Percentiles rank a stretch among this genome's conserved stretches.
These are phyloP conservation scores for Oopsacas minuta DNA, from an alignment of 37 sponge, comb jelly and placozoan genomes.

Conservation along the genomic window DNA sequence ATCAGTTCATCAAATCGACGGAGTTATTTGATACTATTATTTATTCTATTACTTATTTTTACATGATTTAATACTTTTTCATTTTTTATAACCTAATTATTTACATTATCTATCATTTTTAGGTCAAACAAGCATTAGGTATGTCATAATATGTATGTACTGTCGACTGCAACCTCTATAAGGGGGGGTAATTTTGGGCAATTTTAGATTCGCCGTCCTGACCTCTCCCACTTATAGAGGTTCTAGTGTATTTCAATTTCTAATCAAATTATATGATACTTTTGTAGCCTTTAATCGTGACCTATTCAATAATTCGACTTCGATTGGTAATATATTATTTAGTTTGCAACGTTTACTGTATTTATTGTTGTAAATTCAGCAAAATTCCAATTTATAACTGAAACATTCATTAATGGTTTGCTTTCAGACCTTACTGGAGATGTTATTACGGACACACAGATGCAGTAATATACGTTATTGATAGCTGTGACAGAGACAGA, in stretches of 20 bases:
- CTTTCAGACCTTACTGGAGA: constrained; percentile 99
- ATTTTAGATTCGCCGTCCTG: no score
- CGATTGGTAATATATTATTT: no score
- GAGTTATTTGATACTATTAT: neutral
- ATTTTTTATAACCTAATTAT: neutral
- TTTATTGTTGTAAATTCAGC: neutral
- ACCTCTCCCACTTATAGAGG: no score
- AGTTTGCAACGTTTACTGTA: neutral
- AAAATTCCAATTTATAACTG: no score
- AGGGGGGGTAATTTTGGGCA: no score
- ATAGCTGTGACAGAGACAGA: constrained; percentile 87
- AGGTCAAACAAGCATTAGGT: constrained; percentile 94
- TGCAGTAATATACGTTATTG: constrained; percentile 96
- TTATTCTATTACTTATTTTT: neutral
- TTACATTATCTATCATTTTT: neutral
- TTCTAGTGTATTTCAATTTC: no score
- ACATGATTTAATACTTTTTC: neutral
- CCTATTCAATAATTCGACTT: no score
- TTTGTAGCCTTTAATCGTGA: no score
- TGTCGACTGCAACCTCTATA: no score
- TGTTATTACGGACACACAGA: constrained; percentile 99
- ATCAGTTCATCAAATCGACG: no score
- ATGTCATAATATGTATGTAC: no score
- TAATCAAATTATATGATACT: neutral
- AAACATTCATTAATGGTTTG: no score